Evolutionary conservation across 30 jellyfish, hydroid and myxozoan species (phyloP), one percentile per base, ranked within the genome.

Genomic region (Hydra vulgaris): DNA sequence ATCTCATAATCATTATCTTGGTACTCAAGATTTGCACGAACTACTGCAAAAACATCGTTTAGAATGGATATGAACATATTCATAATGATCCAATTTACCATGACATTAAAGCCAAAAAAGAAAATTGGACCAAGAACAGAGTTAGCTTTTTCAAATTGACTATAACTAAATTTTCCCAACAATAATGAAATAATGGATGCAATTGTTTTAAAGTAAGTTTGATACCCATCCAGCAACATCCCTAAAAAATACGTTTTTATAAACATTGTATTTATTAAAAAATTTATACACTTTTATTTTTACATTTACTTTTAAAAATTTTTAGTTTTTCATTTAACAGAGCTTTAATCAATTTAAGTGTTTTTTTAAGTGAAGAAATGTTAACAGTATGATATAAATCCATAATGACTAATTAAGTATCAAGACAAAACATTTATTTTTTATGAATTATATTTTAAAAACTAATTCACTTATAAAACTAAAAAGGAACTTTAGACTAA

Each of bases 81-180:
- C 74, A 92, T 79, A 17, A 92, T 92, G 73, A 92, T 92, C 95
- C 95, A 92, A 68, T 92, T 92, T 72, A 92, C 98, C 90, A 92
- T 83, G 85, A 92, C 78, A 88, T 87, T 92, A 27, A 82, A 92
- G 17, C 81, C 78, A 70, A 92, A 83, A 82, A 92, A 92, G 85
- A 85, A 92, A 54, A 92, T 53, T 76, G 98, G 98, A 54, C 98
- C 98, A 27, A 92, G 87, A 0, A 92, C 89, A 8, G 96, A 89
- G 73, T 92, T 87, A 27, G 98, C 86, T 54, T 76, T 68, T 77
- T 87, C 94, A 79, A 81, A 92, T 73, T 92, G 96, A 87, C 81
- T 55, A 83, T 88, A 92, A 75, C 87, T 84, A 89, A 92, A 92
- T 84, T 92, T 92, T 68, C 98, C 98, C 79, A 91, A 95, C 18